Evolutionary conservation across 1,140 invertebrate genomes (phyloP), one percentile per base, ranked within the genome.

Genomic region (Drosophila subpulchrella): DNA sequence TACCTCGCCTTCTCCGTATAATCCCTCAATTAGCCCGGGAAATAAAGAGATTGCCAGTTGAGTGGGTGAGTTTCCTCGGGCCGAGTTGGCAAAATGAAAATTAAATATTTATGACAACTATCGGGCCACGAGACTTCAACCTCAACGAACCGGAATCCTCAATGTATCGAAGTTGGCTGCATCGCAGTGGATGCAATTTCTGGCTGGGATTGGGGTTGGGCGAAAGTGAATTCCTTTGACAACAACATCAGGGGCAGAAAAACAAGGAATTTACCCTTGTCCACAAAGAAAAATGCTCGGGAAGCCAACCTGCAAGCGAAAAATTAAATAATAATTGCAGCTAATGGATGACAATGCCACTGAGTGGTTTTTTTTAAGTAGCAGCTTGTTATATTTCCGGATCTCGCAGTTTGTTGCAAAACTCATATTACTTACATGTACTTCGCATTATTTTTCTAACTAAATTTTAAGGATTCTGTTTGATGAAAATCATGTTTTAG

Each of bases 61-160:
- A 27, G 54, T 56, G 57, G 39, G 27, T 42, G 60, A n/a, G 27
- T 59, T 30, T 61, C 24, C 58, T 15, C 32, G 59, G 56, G 15
- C 11, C n/a, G 20, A 24, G 47, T 20, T 54, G 74, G 24, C 42
- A 51, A 65, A 72, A 83, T 75, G 61, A 76, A 76, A 79, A 68
- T 84, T 51, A 84, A 84, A 76, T 84, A 84, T 84, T 84, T 79
- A 84, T 84, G 59, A 30, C 63, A 56, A 53, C 65, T 56, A 56
- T 78, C 65, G 55, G 59, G 41, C 41, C 30, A 56, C 39, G 36
- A 32, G 27, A 27, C 27, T 27, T 27, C 36, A 27, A 27, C 59
- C 58, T 59, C 17, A 59, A 12, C 58, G 58, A 24, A 27, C 20
- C 20, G 5, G 15, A 34, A 6, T 32, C 4, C 47, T 34, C n/a